These are phyloP conservation scores for Coptodon bakossiorum DNA, from an alignment of 2,113 vertebrate genomes.

Conservation along the genomic window DNA sequence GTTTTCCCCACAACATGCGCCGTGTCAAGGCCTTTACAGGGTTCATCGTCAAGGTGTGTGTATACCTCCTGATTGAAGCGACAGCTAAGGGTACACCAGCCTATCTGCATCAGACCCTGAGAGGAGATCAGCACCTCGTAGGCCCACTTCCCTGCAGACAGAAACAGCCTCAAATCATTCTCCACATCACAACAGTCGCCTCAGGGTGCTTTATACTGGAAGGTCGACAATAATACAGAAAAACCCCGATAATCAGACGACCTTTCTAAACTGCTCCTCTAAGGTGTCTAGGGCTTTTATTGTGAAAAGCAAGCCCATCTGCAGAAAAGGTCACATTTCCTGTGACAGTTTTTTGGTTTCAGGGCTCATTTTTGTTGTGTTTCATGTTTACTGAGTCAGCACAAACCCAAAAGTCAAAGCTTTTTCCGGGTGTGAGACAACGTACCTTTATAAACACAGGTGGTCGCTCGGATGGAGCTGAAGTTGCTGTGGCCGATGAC, in stretches of 20 bases:
- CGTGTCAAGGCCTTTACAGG: neutral
- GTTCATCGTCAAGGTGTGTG: neutral
- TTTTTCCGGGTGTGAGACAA: rapidly evolving
- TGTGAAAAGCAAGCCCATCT: neutral
- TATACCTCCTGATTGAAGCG: constrained; percentile 98
- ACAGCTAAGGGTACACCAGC: constrained; percentile 96
- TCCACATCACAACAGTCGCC: neutral
- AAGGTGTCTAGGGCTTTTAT: neutral
- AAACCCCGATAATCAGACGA: neutral
- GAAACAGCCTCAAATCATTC: neutral
- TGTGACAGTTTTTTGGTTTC: neutral
- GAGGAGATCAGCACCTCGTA: constrained; percentile 98
- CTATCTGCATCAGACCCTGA: constrained; percentile 98
- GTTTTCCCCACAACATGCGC: neutral
- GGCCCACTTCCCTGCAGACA: constrained; percentile 86
- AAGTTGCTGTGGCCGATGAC: constrained; percentile 99
- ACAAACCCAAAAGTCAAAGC: neutral
- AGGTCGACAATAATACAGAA: neutral
- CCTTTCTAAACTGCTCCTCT: neutral
- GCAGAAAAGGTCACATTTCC: neutral
- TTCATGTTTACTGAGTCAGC: neutral
- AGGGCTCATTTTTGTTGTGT: neutral
- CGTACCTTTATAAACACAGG: constrained; percentile 91
- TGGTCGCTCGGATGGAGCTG: constrained; percentile 95
- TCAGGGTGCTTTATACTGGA: neutral